A percentile compares a stretch with the other conserved stretches of the same genome.
Evolutionary conservation across 1,140 invertebrate species (phyloP).

Genomic region (Hypsibius dujardini): DNA sequence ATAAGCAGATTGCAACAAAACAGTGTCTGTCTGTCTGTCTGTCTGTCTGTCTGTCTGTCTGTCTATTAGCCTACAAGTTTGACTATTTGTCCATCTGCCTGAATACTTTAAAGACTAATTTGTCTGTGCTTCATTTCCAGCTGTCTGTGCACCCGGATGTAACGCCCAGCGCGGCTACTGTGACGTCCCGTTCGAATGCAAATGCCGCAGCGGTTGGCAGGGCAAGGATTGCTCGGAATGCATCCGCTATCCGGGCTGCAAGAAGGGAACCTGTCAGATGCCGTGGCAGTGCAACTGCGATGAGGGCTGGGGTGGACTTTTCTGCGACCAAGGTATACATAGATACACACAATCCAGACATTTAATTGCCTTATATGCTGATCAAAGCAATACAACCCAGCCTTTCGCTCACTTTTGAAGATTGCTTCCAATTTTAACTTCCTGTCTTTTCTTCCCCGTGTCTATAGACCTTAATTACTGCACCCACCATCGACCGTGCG

Average conservation of each 20-base stretch:
- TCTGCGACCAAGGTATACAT: slow-evolving; percentile 40
- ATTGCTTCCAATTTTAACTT: slow-evolving; percentile 8
- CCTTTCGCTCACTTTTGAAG: too few relatives aligned
- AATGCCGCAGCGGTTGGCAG: slow-evolving; percentile 40
- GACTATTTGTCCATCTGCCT: too few relatives aligned
- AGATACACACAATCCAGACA: too few relatives aligned
- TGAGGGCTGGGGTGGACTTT: slow-evolving; percentile 40
- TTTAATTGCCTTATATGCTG: too few relatives aligned
- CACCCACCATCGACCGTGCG: slow-evolving; percentile 82
- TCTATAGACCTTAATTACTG: slow-evolving; percentile 80
- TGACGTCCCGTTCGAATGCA: slow-evolving; percentile 76
- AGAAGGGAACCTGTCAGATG: slow-evolving; percentile 38
- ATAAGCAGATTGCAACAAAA: slow-evolving; percentile 7
- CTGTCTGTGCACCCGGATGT: slow-evolving; percentile 70
- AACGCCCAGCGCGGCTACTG: slow-evolving; percentile 71
- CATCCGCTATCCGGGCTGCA: slow-evolving; percentile 39
- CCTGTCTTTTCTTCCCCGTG: slow-evolving; percentile 14
- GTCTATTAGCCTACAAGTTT: too few relatives aligned
- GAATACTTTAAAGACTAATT: too few relatives aligned
- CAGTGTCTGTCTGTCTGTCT: too few relatives aligned
- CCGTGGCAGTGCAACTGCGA: slow-evolving; percentile 41
- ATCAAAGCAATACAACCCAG: too few relatives aligned
- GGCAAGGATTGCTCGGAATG: slow-evolving; percentile 39
- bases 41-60: too few relatives aligned
- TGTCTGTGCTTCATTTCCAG: slow-evolving; percentile 29